Percentiles rank a stretch among this genome's conserved stretches.
Evolutionary conservation across 2,797 vertebrate species (phyloP).

Genomic region (Neoniphon sammara): DNA sequence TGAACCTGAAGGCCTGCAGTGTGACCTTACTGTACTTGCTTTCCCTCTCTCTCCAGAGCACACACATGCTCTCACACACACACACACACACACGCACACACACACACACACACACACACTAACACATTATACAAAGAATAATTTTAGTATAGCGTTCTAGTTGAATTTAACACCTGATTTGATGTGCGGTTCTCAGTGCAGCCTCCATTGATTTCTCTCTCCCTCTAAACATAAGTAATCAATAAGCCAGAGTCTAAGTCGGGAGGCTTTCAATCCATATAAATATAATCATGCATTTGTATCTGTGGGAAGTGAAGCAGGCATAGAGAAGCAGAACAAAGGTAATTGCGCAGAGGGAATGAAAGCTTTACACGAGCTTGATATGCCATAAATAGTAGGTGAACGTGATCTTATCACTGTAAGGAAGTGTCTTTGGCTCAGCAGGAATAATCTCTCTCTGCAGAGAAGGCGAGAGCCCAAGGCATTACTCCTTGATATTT

Average conservation of each 20-base stretch:
- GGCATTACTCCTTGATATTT: constrained; percentile 79
- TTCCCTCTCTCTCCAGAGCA: not conserved
- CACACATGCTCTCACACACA: not conserved
- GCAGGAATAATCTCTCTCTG: constrained; percentile 64
- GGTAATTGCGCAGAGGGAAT: constrained; percentile 54
- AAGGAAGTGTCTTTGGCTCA: constrained; percentile 71
- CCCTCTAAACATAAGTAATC: constrained; percentile 76
- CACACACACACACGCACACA: not conserved
- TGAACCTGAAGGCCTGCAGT: not conserved
- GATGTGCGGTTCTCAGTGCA: constrained; percentile 60
- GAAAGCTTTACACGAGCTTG: constrained; percentile 57
- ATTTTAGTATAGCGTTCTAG: constrained; percentile 45
- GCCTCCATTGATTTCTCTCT: constrained; percentile 71
- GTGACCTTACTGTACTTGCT: not conserved
- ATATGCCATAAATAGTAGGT: constrained; percentile 74
- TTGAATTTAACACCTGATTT: constrained; percentile 73
- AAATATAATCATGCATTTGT: constrained; percentile 81
- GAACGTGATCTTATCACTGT: constrained; percentile 76
- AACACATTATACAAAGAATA: constrained; percentile 1
- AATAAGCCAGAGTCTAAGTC: constrained; percentile 71
- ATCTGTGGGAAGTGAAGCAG: constrained; percentile 71
- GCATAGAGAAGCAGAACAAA: constrained; percentile 61
- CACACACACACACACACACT: not conserved
- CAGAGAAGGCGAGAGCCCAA: constrained; percentile 54
- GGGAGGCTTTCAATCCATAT: constrained; percentile 76